Conservation (phyloP, 1,140 invertebrate species). For the Drosophila elegans region DNA sequence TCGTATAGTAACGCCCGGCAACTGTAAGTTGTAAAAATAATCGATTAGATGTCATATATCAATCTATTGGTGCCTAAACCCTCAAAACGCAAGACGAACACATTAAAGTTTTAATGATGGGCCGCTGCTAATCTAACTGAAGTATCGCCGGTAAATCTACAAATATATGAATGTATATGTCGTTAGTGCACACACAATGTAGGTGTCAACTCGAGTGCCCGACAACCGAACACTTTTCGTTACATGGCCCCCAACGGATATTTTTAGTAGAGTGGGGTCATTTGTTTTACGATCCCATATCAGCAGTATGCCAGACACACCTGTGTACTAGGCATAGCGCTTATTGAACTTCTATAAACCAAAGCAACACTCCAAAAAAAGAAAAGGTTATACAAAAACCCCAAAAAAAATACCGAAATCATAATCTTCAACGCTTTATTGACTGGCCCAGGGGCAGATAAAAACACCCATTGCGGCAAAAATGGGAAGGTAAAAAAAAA, state of each 20-base stretch:
- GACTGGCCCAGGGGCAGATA: constrained; percentile 46
- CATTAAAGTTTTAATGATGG: constrained; percentile 54
- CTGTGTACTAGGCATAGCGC: constrained; percentile 6
- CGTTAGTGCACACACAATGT: constrained; percentile 11
- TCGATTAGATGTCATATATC: constrained; percentile 52
- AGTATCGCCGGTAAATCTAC: constrained; percentile 54
- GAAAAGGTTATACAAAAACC: background rate
- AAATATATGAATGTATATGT: constrained; percentile 5
- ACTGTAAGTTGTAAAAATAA: constrained; percentile 53
- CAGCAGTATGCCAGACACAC: constrained; percentile 23
- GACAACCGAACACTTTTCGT: constrained; percentile 29
- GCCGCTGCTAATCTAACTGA: constrained; percentile 45
- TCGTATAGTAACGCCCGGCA: constrained; percentile 37
- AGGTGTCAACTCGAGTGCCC: constrained; percentile 30
- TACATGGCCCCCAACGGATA: constrained; percentile 32
- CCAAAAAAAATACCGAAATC: constrained; percentile 41
- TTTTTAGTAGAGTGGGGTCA: constrained; percentile 11
- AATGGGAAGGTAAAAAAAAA: constrained; percentile 22
- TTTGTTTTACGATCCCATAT: constrained; percentile 30
- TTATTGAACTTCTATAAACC: constrained; percentile 21
- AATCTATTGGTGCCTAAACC: constrained; percentile 27
- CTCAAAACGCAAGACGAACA: constrained; percentile 5
- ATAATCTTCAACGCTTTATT: constrained; percentile 66
- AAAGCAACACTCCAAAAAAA: constrained; percentile 20
- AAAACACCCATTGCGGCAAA: constrained; percentile 20